phyloP scores from a whole-genome alignment of 64 coral and sea anemone species.

The Cladopsammia gracilis region DNA sequence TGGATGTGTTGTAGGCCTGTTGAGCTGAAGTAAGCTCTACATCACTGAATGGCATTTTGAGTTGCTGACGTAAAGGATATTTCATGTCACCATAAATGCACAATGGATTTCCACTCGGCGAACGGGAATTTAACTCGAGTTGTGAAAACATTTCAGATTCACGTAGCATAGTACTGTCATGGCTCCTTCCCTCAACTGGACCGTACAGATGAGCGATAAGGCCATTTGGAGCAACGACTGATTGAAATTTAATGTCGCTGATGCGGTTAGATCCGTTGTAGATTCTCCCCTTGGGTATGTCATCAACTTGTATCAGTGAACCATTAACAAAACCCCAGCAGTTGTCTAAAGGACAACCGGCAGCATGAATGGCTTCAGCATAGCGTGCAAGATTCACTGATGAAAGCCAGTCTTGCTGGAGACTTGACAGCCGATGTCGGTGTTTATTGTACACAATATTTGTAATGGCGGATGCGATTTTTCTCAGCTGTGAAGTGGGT shows the following conservation, averaged over 20 bases:
- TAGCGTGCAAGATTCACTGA: neutral
- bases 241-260: neutral
- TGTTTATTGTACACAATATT: neutral
- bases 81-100: conserved; percentile 21
- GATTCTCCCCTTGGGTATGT: neutral
- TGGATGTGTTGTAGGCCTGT: neutral
- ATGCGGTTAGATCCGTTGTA: neutral
- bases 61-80: neutral
- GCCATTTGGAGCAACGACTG: neutral
- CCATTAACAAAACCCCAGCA: neutral
- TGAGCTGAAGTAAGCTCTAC: neutral
- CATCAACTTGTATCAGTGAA: neutral
- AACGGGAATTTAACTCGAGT: neutral
- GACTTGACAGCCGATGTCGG: neutral
- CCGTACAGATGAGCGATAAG: neutral
- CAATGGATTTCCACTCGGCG: neutral
- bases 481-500: neutral
- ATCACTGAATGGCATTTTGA: neutral
- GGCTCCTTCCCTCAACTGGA: too few species aligned
- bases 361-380: neutral
- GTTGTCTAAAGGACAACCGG: neutral
- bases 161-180: neutral
- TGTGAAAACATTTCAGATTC: neutral
- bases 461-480: neutral
- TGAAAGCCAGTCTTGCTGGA: neutral